Evolutionary conservation across 1,140 invertebrate genomes (phyloP), one percentile per base, ranked within the genome.

Genomic region (Caenorhabditis remanei): DNA sequence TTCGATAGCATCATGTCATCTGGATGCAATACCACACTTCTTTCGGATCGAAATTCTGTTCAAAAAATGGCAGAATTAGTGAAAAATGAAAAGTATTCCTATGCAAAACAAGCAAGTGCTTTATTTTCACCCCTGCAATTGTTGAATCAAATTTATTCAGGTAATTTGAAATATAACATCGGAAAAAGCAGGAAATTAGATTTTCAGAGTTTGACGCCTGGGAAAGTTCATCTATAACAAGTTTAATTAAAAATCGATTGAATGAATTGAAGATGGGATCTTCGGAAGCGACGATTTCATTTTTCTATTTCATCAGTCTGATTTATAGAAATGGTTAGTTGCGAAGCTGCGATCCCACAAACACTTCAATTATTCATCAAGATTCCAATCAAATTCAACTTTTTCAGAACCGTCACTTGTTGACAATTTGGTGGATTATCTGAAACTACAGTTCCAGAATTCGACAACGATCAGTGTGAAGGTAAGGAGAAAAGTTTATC

Each of bases 311-410:
- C 3, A n/a, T 79, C 19, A 79, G 46, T 13, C 24, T 79, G n/a
- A 79, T 79, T n/a, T 79, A 50, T 50, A 43, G n/a, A 79, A 79
- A 79, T 50, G 71, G 71, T 79, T 9, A n/a, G 13, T 43, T 32
- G 0, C 32, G 50, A 16, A 50, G 14, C 9, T 50, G 50, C 50
- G 4, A 1, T 50, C 50, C 4, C 32, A 32, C 32, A 32, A 2
- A 32, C 32, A 1, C 32, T 32, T 2, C 2, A 32, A 32, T 32
- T 32, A 32, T 32, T 0, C 2, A 1, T 32, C 32, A 32, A 32
- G 32, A 1, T 1, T 32, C 2, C 32, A 32, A 32, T 32, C n/a
- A 5, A 19, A 58, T 58, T 11, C 16, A 16, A 58, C 1, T 58
- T 21, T 71, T 46, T 46, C 65, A 71, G 65, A 71, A 16, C 41